Conservation (phyloP, 2,888 invertebrate genomes). For the Pheosia gnoma region DNA sequence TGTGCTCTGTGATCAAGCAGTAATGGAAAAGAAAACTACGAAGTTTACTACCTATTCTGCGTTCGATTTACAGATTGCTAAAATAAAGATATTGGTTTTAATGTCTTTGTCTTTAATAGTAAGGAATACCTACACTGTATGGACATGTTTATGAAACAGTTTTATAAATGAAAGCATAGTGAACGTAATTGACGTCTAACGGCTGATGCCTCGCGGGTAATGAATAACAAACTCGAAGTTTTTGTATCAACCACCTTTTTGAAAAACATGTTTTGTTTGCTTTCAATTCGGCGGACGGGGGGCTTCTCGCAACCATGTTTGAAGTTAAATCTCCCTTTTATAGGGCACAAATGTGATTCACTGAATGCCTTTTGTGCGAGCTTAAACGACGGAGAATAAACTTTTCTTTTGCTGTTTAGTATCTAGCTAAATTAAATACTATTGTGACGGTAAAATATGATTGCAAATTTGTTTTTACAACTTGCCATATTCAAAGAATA, state of each 20-base stretch:
- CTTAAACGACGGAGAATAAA: constrained; percentile 56
- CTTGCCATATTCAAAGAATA: too few species aligned
- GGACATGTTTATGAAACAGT: constrained; percentile 6
- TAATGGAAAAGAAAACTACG: too few species aligned
- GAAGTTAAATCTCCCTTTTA: constrained; percentile 81
- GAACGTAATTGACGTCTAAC: constrained; percentile 35
- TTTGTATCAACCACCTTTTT: constrained; percentile 70
- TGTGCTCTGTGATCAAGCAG: too few species aligned
- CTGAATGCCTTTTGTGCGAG: constrained; percentile 67
- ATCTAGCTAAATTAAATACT: too few species aligned
- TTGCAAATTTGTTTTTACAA: too few species aligned
- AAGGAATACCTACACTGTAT: background rate
- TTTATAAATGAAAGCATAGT: constrained; percentile 41
- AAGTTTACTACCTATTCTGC: too few species aligned
- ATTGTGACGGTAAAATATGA: too few species aligned
- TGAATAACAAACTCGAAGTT: constrained; percentile 69
- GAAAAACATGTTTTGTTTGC: constrained; percentile 76
- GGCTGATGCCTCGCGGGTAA: constrained; percentile 52
- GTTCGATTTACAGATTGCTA: too few species aligned
- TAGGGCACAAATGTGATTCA: constrained; percentile 77
- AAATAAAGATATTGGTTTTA: too few species aligned
- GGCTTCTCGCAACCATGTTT: constrained; percentile 71
- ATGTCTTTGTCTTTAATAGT: too few species aligned
- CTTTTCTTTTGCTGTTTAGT: constrained; percentile 34
- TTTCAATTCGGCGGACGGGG: constrained; percentile 71